Base-by-base conservation (phyloP, 2,797 vertebrate species). In the Oreochromis grahami region DNA sequence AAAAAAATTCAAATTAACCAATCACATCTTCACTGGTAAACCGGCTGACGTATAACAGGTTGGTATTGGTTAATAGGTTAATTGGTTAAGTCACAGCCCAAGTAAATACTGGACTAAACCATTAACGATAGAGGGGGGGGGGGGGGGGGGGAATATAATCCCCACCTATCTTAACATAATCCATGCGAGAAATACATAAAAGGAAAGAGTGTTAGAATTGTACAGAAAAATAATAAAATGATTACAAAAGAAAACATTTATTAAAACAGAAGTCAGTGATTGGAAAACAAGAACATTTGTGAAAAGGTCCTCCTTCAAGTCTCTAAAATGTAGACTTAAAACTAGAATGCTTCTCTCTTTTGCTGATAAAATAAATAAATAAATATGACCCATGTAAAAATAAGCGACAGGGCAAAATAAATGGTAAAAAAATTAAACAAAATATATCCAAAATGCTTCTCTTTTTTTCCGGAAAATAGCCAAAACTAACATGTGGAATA, bases 1-100 rank as follows among this genome's bases (percentile, higher is more conserved):
- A 58, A 58, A 58, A 17, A 6, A 2, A 0, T 1, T 58, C 8
- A 3, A 15, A 58, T 58, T 58, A 0, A 11, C 8, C 5, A 34
- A 58, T 58, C 29, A 34, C 56, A 58, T 58, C 56, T 11, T 58
- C 29, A 34, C 34, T 1, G 15, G 56, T 29, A 19, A 58, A 58
- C 56, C 56, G 19, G 55, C 55, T 58, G 55, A 32, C 0, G 10
- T 58, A 58, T 32, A 17, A 58, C 29, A 58, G 55, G 2, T 58
- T 58, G 29, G 15, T 58, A 58, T 58, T 58, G 55, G 15, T 32
- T 58, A 32, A 32, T 6, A 58, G 55, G 5, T 29, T 19, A 32
- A 58, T 32, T 58, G 8, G 26, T 58, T 58, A 19, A 32, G 1
- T 58, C 56, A 34, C 15, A 19, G 29, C 1, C 0, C 29, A 58